Conservation (phyloP, 1,140 invertebrate genomes). For the Teleogryllus occipitalis region DNA sequence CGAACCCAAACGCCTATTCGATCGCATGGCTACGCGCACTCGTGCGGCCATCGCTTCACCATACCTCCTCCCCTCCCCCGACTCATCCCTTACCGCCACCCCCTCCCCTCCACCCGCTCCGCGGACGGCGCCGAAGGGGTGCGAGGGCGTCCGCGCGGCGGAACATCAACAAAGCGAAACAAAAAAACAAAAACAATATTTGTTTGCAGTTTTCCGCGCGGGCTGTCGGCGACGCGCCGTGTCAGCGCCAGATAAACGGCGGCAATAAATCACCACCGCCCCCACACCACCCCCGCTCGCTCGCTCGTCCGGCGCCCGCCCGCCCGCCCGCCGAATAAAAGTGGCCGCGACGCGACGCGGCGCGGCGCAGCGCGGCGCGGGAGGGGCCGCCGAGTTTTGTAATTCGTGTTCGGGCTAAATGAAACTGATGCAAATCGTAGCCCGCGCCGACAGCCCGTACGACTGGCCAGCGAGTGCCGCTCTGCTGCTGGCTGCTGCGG, state of each 20-base stretch:
- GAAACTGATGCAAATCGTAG: constrained; percentile 1
- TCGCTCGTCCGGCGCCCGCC: background rate
- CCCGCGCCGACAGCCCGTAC: background rate
- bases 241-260: background rate
- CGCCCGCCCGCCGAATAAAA: background rate
- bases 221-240: background rate
- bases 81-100: too few relatives aligned
- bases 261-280: background rate
- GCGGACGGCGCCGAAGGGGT: background rate
- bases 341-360: background rate
- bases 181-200: background rate
- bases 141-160: too few relatives aligned
- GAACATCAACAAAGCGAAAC: background rate
- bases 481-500: too few relatives aligned
- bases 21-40: too few relatives aligned
- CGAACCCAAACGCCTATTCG: background rate
- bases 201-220: background rate
- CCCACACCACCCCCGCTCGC: too few relatives aligned
- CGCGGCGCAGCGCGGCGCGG: too few relatives aligned
- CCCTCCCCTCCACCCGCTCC: too few relatives aligned
- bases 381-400: background rate
- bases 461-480: too few relatives aligned
- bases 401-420: background rate
- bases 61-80: too few relatives aligned
- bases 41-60: too few relatives aligned